A percentile compares a stretch with the other conserved stretches of the same genome.
phyloP scores from a whole-genome alignment of 1,140 invertebrate species.

The Rhynchophorus ferrugineus region DNA sequence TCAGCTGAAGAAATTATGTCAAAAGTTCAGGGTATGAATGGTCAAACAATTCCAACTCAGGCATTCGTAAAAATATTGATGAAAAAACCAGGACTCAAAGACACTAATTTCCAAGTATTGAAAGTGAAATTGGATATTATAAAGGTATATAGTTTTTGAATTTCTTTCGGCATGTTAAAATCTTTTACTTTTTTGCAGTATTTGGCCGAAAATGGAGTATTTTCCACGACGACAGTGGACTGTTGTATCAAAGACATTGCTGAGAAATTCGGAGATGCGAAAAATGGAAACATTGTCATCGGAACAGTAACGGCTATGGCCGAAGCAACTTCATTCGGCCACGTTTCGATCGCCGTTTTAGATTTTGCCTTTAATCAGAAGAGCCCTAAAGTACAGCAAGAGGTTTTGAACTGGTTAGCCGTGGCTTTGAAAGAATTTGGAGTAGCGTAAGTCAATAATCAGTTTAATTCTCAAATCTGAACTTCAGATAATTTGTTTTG shows the following conservation, averaged over 20 bases:
- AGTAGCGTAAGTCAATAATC: slow-evolving; percentile 54
- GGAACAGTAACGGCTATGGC: slow-evolving; percentile 69
- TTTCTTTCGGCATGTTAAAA: not conserved
- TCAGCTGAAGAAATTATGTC: slow-evolving; percentile 66
- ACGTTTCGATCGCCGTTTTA: slow-evolving; percentile 62
- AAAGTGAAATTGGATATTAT: slow-evolving; percentile 75
- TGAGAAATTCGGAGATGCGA: slow-evolving; percentile 78
- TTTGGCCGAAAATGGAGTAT: slow-evolving; percentile 66
- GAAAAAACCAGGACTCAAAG: slow-evolving; percentile 86
- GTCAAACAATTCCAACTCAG: slow-evolving; percentile 63
- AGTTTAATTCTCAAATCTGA: not conserved
- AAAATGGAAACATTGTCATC: slow-evolving; percentile 62
- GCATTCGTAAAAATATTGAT: slow-evolving; percentile 64
- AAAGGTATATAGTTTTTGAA: slow-evolving; percentile 39
- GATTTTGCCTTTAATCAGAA: slow-evolving; percentile 77
- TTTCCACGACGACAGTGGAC: slow-evolving; percentile 65
- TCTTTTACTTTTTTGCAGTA: slow-evolving; percentile 31
- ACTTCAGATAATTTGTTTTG: not conserved
- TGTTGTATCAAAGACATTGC: slow-evolving; percentile 71
- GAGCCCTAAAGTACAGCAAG: slow-evolving; percentile 85
- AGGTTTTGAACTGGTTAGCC: slow-evolving; percentile 72
- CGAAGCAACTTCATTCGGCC: slow-evolving; percentile 70
- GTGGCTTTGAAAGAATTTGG: slow-evolving; percentile 80
- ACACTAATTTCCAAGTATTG: slow-evolving; percentile 90
- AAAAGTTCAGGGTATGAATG: slow-evolving; percentile 54